Base-by-base conservation (phyloP, 2,797 vertebrate species). In the Florisuga fusca region DNA sequence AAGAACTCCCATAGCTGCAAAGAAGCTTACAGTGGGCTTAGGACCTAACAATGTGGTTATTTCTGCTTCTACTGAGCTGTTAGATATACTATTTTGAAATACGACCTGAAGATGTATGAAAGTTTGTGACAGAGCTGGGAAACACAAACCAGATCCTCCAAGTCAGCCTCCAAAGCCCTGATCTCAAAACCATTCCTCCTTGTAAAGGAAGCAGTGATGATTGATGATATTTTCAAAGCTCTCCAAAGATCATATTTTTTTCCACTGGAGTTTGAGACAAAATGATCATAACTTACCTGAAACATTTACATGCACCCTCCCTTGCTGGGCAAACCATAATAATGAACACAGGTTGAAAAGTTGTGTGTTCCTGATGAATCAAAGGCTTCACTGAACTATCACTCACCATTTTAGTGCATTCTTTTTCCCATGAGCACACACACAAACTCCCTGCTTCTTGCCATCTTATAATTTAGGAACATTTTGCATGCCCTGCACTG, bases 161-260 rank as follows among this genome's bases (percentile, higher is more conserved):
- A 83, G 34, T 21, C 3, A 10, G 38, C 38, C 33, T 79, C 75
- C 64, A 79, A 93, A 68, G 48, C 71, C 64, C 72, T 94, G 84
- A 94, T 88, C 86, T 93, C 92, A 87, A 95, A 91, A 94, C 83
- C 91, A 90, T 90, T 93, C 93, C 84, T 93, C 71, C 74, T 83
- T 77, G 41, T 58, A 89, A 68, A 67, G 58, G 74, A 96, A 91
- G 46, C 20, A 75, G 21, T 54, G n/a, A 89, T 88, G 80, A 93
- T 87, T 75, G 90, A 95, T 59, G 19, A 25, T 45, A 61, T 87
- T 90, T 81, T 92, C 85, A 91, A 86, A 91, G 66, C 19, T 57
- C 71, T 84, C 88, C 5, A 4, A 78, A 91, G 59, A 71, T 64
- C 36, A 0, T 45, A 53, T 75, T 92, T 92, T 92, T 89, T 95